Base-by-base conservation (phyloP, 2,797 vertebrate species). In the Mycteria americana region DNA sequence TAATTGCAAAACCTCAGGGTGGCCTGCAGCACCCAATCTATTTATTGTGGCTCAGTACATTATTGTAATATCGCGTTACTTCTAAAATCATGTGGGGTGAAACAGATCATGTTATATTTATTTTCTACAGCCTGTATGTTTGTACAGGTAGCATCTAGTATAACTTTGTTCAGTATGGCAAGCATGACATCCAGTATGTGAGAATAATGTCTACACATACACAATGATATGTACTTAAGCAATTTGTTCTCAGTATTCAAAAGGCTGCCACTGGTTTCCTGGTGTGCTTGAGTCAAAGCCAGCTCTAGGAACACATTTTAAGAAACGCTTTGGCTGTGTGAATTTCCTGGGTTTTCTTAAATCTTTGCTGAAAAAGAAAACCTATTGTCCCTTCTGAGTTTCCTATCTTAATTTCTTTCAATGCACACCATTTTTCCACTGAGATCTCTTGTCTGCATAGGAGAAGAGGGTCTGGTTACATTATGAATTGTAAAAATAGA, bases 301-400 rank as follows among this genome's bases (percentile, higher is more conserved):
- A 85, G 75, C 65, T 81, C 57, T 50, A 68, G 75, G 37, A 74
- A 75, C 6, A 17, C 23, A 3, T 43, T 80, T 93, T 67, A 82
- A 69, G 77, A 79, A 95, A 64, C 2, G 41, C 56, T 83, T 53
- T 85, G 91, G 79, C 87, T 37, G 84, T 89, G 92, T 92, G 82
- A 51, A 48, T 96, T 96, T 97, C 92, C 89, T 89, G 76, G n/a
- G 13, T 28, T 92, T 95, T 88, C 62, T 37, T 73, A 73, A 88
- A 43, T 68, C 67, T 80, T 74, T 85, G 41, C 80, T 30, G 45
- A 60, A 70, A 93, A 85, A 70, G 31, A 77, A 94, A 93, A 72
- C 64, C 54, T 51, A 45, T 95, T 95, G 89, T 95, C 69, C 31
- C 35, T 54, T 91, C 67, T 68, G 57, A 82, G 56, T 88, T 93